phyloP scores from a whole-genome alignment of 2,888 invertebrate species.

The Cheilosia urbana region DNA sequence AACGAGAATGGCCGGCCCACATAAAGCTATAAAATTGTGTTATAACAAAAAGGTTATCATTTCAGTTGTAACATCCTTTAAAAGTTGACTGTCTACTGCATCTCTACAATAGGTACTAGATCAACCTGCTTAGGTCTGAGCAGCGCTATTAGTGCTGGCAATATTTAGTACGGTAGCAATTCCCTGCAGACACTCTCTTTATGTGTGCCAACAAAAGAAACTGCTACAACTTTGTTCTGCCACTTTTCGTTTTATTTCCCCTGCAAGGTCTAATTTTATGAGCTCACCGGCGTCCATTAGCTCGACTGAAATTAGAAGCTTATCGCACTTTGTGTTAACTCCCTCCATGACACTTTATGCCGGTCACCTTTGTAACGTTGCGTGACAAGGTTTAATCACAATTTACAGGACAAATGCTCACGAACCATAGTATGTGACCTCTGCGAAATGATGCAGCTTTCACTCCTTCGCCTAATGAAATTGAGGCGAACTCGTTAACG shows the following conservation, averaged over 20 bases:
- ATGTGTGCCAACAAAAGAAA: neutral
- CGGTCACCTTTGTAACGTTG: slow-evolving; percentile 22
- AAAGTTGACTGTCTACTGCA: no score
- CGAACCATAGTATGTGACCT: slow-evolving; percentile 10
- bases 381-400: slow-evolving; percentile 46
- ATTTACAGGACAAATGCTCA: slow-evolving; percentile 24
- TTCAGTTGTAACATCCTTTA: no score
- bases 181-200: no score
- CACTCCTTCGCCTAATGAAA: neutral
- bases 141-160: no score
- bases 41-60: no score
- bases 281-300: neutral
- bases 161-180: no score
- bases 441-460: slow-evolving; percentile 9
- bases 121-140: no score
- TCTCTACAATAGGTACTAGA: no score
- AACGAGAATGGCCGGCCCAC: no score
- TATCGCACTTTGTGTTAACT: neutral
- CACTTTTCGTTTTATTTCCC: neutral
- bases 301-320: neutral
- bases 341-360: slow-evolving; percentile 2
- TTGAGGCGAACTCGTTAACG: neutral
- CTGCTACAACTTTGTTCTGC: no score
- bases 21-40: no score
- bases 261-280: neutral